Conservation (phyloP, 2,888 invertebrate species). For the Frankliniella intonsa region DNA sequence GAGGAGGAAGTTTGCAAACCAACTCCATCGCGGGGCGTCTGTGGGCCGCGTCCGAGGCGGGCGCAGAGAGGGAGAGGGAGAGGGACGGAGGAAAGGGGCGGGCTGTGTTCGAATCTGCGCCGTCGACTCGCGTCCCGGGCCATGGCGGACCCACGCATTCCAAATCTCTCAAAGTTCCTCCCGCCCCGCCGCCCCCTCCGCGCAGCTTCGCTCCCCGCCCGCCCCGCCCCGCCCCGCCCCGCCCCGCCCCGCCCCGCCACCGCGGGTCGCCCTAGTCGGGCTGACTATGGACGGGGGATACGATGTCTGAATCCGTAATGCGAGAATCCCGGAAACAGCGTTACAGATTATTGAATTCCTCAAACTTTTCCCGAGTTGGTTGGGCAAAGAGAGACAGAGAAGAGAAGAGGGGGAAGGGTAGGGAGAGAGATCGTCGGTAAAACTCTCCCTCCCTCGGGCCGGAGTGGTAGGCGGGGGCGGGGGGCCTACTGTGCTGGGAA, state of each 20-base stretch:
- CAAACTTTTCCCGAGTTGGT: conserved; percentile 13
- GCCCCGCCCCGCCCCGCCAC: background rate
- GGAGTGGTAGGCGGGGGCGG: background rate
- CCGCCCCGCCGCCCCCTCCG: background rate
- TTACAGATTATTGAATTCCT: conserved; percentile 25
- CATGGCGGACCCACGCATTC: background rate
- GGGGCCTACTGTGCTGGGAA: no score
- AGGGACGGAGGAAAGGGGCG: no score
- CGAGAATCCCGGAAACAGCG: conserved; percentile 24
- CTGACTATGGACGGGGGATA: background rate
- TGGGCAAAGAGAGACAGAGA: background rate
- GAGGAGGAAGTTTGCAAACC: no score
- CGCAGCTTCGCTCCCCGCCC: background rate
- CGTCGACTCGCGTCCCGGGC: no score
- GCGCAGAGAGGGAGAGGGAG: no score
- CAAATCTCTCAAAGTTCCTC: conserved; percentile 6
- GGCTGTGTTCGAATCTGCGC: no score
- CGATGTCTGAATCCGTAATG: conserved; percentile 20
- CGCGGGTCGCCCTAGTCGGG: background rate
- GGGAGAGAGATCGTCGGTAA: background rate
- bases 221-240: background rate
- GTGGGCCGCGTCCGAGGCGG: no score
- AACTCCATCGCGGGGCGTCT: no score
- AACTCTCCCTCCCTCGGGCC: no score
- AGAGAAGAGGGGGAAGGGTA: background rate